Percentiles rank a stretch among this genome's conserved stretches.
These are phyloP conservation scores for Fopius arisanus DNA, from an alignment of 1,140 invertebrate species.

Conservation along the genomic window DNA sequence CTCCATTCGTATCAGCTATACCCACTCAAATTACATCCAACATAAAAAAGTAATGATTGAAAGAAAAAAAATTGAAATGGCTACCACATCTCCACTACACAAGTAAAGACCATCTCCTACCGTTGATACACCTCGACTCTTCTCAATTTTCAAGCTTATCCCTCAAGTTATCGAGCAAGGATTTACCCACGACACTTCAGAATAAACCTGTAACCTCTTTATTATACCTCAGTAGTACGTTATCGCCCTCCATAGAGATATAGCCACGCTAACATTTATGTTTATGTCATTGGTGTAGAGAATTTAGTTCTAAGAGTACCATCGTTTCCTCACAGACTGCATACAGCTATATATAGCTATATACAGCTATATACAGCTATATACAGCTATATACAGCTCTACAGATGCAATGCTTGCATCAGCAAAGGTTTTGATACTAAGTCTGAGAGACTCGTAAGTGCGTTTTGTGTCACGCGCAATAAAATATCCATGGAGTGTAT, in stretches of 20 bases:
- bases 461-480: conserved; percentile 31
- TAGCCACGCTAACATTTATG: not conserved
- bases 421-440: not conserved
- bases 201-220: conserved; percentile 31
- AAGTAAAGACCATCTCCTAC: not conserved
- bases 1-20: not conserved
- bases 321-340: not conserved
- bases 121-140: not conserved
- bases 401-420: not conserved
- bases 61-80: not conserved
- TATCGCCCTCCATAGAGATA: conserved; percentile 14
- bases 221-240: conserved; percentile 9
- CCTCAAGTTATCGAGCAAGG: conserved; percentile 11
- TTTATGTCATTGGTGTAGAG: conserved; percentile 25
- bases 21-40: not conserved
- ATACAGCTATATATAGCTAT: too few species aligned
- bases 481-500: conserved; percentile 22
- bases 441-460: conserved; percentile 18
- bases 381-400: too few species aligned
- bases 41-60: not conserved
- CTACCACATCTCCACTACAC: not conserved
- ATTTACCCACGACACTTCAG: not conserved
- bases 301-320: not conserved
- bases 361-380: too few species aligned
- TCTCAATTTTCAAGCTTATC: conserved; percentile 24